Conservation (phyloP, 2,113 vertebrate genomes). For the Lucifuga dentata region DNA sequence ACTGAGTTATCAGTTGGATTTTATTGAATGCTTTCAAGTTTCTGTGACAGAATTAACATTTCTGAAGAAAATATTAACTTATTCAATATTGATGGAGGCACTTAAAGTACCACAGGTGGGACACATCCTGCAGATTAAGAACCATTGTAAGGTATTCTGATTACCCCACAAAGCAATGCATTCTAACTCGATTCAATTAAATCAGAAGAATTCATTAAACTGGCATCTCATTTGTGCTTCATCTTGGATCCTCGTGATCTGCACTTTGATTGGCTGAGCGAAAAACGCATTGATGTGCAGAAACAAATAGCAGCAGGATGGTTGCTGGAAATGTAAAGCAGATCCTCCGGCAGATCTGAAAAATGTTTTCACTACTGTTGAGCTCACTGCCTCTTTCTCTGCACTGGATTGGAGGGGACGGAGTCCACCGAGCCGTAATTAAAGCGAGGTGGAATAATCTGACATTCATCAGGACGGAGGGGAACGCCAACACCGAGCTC, state of each 20-base stretch:
- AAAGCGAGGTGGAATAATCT: constrained; percentile 71
- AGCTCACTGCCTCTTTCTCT: constrained; percentile 59
- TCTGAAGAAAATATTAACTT: too few relatives aligned
- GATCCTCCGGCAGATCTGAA: constrained; percentile 61
- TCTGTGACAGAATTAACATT: neutral
- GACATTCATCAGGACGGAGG: constrained; percentile 73
- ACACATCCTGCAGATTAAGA: too few relatives aligned
- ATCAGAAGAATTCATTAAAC: too few relatives aligned
- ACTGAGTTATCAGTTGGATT: too few relatives aligned
- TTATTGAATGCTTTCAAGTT: neutral
- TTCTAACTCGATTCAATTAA: too few relatives aligned
- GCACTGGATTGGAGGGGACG: constrained; percentile 44
- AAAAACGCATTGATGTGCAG: constrained; percentile 44
- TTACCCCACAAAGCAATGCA: too few relatives aligned
- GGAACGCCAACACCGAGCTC: constrained; percentile 43
- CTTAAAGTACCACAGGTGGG: too few relatives aligned
- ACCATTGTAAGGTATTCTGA: too few relatives aligned
- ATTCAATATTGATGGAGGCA: too few relatives aligned
- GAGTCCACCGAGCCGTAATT: constrained; percentile 70
- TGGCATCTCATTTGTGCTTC: too few relatives aligned
- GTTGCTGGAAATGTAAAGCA: constrained; percentile 49
- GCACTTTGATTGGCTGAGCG: neutral
- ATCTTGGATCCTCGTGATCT: too few relatives aligned
- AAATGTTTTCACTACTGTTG: constrained; percentile 73
- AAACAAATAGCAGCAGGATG: constrained; percentile 47